Evolutionary conservation across 2,888 invertebrate genomes (phyloP).

Genomic region (Drosophila ustulata): DNA sequence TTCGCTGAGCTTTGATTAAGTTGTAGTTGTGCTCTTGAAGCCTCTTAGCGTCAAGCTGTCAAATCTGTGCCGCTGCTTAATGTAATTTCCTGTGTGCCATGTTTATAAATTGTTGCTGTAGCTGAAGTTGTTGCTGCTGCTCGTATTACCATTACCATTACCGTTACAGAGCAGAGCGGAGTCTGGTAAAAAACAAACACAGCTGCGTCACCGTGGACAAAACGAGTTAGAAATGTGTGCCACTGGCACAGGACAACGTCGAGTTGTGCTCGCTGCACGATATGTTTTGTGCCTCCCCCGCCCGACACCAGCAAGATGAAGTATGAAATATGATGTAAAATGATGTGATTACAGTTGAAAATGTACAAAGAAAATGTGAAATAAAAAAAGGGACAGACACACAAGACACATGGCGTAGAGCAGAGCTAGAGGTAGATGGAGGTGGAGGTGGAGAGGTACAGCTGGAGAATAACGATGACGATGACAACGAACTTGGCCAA

Average conservation of each 20-base stretch:
- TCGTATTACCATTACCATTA: slow-evolving; percentile 32
- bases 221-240: slow-evolving; percentile 51
- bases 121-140: slow-evolving; percentile 2
- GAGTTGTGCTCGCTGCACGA: slow-evolving; percentile 3
- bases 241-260: slow-evolving; percentile 38
- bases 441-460: too few relatives aligned
- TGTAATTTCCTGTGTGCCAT: slow-evolving; percentile 58
- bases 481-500: slow-evolving; percentile 40
- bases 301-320: slow-evolving; percentile 55
- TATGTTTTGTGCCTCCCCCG: slow-evolving; percentile 5
- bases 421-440: slow-evolving; percentile 25
- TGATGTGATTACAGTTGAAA: slow-evolving; percentile 75
- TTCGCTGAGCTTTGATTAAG: slow-evolving; percentile 19
- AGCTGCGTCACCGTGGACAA: slow-evolving; percentile 38
- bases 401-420: slow-evolving; percentile 47
- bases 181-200: slow-evolving; percentile 28
- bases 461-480: slow-evolving; percentile 38
- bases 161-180: slow-evolving; percentile 15
- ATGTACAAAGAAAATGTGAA: slow-evolving; percentile 55
- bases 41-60: slow-evolving; percentile 44
- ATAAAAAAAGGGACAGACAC: slow-evolving; percentile 29
- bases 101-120: slow-evolving; percentile 37
- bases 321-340: slow-evolving; percentile 73
- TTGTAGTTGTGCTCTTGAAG: slow-evolving; percentile 19
- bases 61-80: slow-evolving; percentile 46